A percentile compares a stretch with the other conserved stretches of the same genome.
Conservation (phyloP, 2,113 vertebrate species). For the Potamarius usumacintae region DNA sequence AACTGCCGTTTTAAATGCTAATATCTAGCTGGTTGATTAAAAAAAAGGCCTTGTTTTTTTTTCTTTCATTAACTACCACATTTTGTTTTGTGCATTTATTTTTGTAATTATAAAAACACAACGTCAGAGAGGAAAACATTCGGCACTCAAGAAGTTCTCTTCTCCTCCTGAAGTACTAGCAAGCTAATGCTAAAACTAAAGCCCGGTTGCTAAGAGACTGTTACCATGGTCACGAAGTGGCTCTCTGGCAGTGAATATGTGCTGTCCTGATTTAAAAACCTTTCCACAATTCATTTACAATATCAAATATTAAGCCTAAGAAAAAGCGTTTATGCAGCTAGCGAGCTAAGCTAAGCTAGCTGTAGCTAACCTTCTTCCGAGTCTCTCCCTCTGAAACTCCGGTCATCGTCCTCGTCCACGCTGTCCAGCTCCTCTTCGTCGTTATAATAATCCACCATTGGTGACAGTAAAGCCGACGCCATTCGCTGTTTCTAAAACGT, state of each 20-base stretch:
- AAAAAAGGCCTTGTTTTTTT: background rate
- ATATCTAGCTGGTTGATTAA: too few relatives aligned
- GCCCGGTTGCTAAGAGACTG: constrained; percentile 2
- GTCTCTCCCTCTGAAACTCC: constrained; percentile 89
- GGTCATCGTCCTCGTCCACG: constrained; percentile 92
- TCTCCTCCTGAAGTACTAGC: background rate
- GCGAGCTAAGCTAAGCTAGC: background rate
- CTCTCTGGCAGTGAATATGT: too few relatives aligned
- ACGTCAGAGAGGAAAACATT: background rate
- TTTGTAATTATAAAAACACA: background rate
- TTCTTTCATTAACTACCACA: background rate
- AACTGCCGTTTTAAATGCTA: background rate
- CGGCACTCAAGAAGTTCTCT: background rate
- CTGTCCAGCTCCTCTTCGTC: constrained; percentile 92
- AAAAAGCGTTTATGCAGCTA: background rate
- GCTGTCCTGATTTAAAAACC: background rate
- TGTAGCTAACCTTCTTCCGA: constrained; percentile 84
- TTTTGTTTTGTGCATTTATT: background rate
- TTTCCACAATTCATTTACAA: background rate
- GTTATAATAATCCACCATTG: constrained; percentile 88
- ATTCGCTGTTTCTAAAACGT: constrained; percentile 68
- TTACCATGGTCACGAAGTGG: background rate
- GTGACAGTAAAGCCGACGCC: constrained; percentile 84
- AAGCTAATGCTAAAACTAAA: constrained; percentile 6
- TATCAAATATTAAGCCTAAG: background rate